Percentiles rank a stretch among this genome's conserved stretches.
Conservation (phyloP, 2,113 vertebrate genomes). For the Pachypanchax playfairii region DNA sequence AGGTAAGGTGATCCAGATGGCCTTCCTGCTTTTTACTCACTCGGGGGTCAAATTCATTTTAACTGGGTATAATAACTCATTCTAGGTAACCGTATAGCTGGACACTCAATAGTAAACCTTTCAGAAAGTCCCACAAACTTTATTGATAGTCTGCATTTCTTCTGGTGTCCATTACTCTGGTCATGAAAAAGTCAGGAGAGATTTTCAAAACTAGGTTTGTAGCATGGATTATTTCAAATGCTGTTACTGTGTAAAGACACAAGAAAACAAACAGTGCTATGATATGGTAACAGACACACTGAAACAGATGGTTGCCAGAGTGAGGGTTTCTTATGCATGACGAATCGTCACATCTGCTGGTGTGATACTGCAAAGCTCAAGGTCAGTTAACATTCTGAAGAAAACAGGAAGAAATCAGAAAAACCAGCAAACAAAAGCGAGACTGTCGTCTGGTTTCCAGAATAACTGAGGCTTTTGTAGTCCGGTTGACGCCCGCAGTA, state of each 20-base stretch:
- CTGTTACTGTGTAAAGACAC: constrained; percentile 56
- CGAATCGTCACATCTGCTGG: constrained; percentile 71
- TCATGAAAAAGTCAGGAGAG: constrained; percentile 49
- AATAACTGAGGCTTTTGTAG: constrained; percentile 42
- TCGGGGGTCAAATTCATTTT: constrained; percentile 45
- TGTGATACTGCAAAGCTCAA: constrained; percentile 45
- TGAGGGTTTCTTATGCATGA: constrained; percentile 72
- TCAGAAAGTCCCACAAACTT: constrained; percentile 33
- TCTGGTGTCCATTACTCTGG: constrained; percentile 55
- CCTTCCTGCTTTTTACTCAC: constrained; percentile 34
- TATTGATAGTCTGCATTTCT: constrained; percentile 52
- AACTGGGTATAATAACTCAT: constrained; percentile 54
- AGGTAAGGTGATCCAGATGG: constrained; percentile 26
- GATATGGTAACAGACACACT: constrained; percentile 55
- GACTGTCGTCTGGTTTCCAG: constrained; percentile 39
- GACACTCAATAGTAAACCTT: constrained; percentile 44
- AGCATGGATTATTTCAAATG: constrained; percentile 46
- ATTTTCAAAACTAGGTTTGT: constrained; percentile 35
- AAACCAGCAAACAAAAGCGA: constrained; percentile 53
- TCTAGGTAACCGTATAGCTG: constrained; percentile 58
- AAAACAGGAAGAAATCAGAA: constrained; percentile 49
- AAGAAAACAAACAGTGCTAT: constrained; percentile 61
- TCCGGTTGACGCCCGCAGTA: neutral
- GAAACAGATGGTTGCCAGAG: constrained; percentile 77
- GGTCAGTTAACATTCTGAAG: constrained; percentile 57